These are phyloP conservation scores for Leptinotarsa juncta DNA, from an alignment of 2,888 invertebrate species.

Conservation along the genomic window DNA sequence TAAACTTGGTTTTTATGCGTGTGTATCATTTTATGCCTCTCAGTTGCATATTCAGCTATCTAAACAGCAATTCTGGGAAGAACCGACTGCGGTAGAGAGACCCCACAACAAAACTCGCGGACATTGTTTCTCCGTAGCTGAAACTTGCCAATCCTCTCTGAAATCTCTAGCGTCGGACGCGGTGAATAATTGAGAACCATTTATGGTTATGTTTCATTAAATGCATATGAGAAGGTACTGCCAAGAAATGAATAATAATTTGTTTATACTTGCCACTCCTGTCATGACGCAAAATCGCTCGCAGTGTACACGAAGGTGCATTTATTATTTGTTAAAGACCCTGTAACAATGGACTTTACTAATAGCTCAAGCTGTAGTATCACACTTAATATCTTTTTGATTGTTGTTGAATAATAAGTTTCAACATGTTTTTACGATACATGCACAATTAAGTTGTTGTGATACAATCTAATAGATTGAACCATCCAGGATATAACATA, in stretches of 20 bases:
- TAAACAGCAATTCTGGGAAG: background rate
- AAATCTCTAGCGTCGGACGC: slow-evolving; percentile 13
- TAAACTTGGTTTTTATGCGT: background rate
- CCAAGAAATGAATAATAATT: slow-evolving; percentile 17
- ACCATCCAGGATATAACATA: too few relatives aligned
- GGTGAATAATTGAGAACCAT: slow-evolving; percentile 19
- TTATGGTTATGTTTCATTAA: slow-evolving; percentile 24
- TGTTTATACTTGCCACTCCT: slow-evolving; percentile 5
- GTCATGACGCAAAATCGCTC: slow-evolving; percentile 1
- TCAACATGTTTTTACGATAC: too few relatives aligned
- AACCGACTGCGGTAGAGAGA: slow-evolving; percentile 5
- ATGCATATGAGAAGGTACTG: slow-evolving; percentile 10
- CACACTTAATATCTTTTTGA: too few relatives aligned
- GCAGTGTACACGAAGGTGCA: background rate
- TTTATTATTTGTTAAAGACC: background rate
- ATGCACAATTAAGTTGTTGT: too few relatives aligned
- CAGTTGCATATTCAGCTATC: background rate
- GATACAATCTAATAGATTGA: too few relatives aligned
- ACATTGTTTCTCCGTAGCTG: slow-evolving; percentile 4
- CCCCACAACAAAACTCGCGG: background rate
- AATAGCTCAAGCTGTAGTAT: background rate
- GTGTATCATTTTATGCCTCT: background rate
- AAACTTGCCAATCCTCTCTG: slow-evolving; percentile 5
- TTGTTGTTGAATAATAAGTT: too few relatives aligned
- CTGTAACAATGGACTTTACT: background rate